Conservation (phyloP, 2,113 vertebrate species). For the Zapornia atra region DNA sequence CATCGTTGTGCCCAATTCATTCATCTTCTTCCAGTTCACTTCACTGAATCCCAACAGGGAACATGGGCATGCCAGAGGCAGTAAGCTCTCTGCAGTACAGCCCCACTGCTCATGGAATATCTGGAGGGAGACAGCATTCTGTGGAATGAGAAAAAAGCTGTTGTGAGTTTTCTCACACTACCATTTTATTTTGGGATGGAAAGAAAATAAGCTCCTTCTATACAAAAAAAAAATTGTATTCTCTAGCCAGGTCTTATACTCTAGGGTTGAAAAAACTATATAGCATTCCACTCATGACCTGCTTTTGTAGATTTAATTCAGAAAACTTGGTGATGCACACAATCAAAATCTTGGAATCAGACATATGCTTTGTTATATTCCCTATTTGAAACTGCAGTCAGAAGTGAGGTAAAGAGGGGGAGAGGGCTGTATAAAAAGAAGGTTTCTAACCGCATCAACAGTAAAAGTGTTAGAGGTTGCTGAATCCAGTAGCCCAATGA, state of each 20-base stretch:
- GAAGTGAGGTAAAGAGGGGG: background rate
- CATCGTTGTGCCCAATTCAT: background rate
- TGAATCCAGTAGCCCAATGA: background rate
- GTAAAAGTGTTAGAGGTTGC: background rate
- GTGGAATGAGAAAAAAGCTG: background rate
- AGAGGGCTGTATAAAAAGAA: background rate
- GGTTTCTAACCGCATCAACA: background rate
- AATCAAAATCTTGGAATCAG: background rate
- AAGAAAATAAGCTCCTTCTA: background rate
- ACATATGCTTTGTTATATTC: background rate
- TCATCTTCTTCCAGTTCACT: constrained; percentile 13
- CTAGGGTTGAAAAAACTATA: background rate
- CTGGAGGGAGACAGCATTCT: background rate
- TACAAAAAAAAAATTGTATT: background rate
- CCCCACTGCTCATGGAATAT: background rate
- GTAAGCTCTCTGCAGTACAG: background rate
- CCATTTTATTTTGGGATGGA: background rate
- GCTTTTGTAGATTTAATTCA: background rate
- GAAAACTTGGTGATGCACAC: background rate
- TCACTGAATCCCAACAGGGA: background rate
- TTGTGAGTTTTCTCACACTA: background rate
- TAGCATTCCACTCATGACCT: background rate
- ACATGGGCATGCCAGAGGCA: background rate
- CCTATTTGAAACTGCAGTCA: background rate
- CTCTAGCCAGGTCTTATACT: background rate